phyloP scores from a whole-genome alignment of 2,797 vertebrate genomes.

The Sorex maritimensis region DNA sequence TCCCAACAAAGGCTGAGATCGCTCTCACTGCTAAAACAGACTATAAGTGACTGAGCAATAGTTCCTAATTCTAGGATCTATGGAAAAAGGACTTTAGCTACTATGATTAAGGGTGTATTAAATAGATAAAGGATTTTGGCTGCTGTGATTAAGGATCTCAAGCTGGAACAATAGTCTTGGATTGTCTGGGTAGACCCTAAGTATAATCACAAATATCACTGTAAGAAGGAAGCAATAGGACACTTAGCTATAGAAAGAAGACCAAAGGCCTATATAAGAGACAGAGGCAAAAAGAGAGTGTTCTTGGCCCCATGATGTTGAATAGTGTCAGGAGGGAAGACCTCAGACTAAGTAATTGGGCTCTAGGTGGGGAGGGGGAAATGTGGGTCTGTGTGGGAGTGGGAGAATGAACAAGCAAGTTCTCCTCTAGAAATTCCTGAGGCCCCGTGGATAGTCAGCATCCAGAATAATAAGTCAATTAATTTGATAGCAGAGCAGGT shows the following conservation, averaged over 20 bases:
- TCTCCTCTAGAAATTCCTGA: neutral
- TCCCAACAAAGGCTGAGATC: neutral
- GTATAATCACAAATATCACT: neutral
- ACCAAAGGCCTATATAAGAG: neutral
- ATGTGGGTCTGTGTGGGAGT: too few relatives aligned
- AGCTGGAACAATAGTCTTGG: neutral
- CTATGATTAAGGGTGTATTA: neutral
- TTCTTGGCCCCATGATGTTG: neutral
- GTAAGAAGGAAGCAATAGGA: neutral
- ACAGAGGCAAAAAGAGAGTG: neutral
- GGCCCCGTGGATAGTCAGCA: neutral
- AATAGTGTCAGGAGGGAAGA: neutral
- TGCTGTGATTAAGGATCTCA: neutral
- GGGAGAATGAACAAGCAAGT: neutral
- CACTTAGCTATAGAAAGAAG: neutral
- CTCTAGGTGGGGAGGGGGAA: neutral
- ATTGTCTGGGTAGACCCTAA: neutral
- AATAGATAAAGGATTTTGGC: neutral
- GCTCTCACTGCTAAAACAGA: neutral
- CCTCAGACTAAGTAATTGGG: neutral
- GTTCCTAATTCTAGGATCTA: neutral
- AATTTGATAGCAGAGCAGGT: too few relatives aligned
- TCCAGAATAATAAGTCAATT: neutral
- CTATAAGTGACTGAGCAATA: neutral
- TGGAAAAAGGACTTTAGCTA: too few relatives aligned